Base-by-base conservation (phyloP, 2,113 vertebrate species). In the Brachionichthys hirsutus region DNA sequence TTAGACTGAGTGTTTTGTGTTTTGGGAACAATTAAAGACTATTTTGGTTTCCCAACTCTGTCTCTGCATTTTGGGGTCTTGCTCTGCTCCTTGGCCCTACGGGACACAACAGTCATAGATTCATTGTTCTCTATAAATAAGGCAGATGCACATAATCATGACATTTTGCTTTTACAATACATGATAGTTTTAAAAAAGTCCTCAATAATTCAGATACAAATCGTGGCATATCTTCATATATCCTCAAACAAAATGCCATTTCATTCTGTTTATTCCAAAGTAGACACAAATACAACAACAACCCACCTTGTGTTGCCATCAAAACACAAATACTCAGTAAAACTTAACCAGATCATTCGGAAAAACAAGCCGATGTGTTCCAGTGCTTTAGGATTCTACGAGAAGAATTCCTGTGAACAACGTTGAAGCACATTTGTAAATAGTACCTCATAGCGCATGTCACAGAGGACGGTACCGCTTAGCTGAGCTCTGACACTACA, bases 41-140 rank as follows among this genome's bases (percentile, higher is more conserved):
- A n/a, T n/a, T n/a, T n/a, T n/a, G n/a, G n/a, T n/a, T n/a, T n/a
- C n/a, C n/a, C n/a, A n/a, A n/a, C n/a, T n/a, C n/a, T n/a, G n/a
- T n/a, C n/a, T n/a, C n/a, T n/a, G n/a, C n/a, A n/a, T n/a, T n/a
- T n/a, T n/a, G n/a, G n/a, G n/a, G n/a, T n/a, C n/a, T n/a, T n/a
- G n/a, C n/a, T n/a, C n/a, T n/a, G n/a, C n/a, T n/a, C n/a, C n/a
- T n/a, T n/a, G n/a, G n/a, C n/a, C n/a, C n/a, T n/a, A n/a, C n/a
- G n/a, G n/a, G n/a, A n/a, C n/a, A n/a, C n/a, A n/a, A n/a, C n/a
- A 72, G 12, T 9, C 5, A 72, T 36, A 59, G 22, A 45, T 87
- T 84, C 81, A 85, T 81, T 87, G 70, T 67, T 52, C 76, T 77
- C 40, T 76, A 82, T 83, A 86, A 85, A 86, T 86, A 83, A 87